phyloP scores from a whole-genome alignment of 2,888 invertebrate species.

The Slavum lentiscoides region DNA sequence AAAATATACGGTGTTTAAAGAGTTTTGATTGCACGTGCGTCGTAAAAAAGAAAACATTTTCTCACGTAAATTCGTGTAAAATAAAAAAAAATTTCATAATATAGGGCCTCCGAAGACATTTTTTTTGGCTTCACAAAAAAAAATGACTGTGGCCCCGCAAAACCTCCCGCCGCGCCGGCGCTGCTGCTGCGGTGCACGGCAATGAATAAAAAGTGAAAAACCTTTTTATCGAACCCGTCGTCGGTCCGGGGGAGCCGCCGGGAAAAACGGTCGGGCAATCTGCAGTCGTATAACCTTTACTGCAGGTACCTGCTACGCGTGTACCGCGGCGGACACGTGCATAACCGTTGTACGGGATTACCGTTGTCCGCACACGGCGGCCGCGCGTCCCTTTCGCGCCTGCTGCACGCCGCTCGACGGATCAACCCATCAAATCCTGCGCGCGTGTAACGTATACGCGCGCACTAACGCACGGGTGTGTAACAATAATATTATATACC shows the following conservation, averaged over 20 bases:
- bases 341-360: conserved; percentile 32
- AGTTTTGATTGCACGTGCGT: no score
- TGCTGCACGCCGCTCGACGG: conserved; percentile 40
- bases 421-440: conserved; percentile 50
- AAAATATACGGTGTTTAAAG: no score
- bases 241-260: background rate
- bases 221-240: conserved; percentile 37
- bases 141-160: no score
- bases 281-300: no score
- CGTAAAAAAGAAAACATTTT: no score
- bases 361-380: conserved; percentile 21
- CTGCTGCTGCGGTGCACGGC: no score
- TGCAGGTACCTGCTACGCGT: no score
- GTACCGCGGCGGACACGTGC: background rate
- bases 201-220: conserved; percentile 7
- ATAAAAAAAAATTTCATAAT: no score
- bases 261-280: background rate
- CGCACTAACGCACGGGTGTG: background rate
- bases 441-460: background rate
- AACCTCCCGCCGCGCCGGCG: no score
- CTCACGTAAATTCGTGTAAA: no score
- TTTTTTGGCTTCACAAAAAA: no score
- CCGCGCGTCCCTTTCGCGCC: conserved; percentile 23
- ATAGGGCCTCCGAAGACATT: no score
- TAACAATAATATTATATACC: background rate